Base-by-base conservation (phyloP, 2,888 invertebrate species). In the Pristionchus japonicus region DNA sequence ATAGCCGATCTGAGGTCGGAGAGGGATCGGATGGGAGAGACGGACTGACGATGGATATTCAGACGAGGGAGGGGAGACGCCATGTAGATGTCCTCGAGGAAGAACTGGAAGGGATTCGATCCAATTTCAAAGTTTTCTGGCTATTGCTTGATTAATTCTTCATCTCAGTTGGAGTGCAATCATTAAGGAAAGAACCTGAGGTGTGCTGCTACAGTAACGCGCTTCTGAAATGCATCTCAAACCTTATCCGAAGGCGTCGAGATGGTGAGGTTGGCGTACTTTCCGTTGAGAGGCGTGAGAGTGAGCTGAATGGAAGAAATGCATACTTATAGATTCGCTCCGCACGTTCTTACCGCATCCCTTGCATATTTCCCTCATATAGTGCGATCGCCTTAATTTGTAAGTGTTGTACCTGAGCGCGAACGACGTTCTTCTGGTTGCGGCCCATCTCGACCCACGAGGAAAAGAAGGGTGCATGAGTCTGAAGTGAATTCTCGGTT, bases 211-310 rank as follows among this genome's bases (percentile, higher is more conserved):
- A n/a, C n/a, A n/a, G n/a, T n/a, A n/a, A n/a, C n/a, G n/a, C n/a
- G n/a, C n/a, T 57, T 15, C 17, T 20, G 23, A 57, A 57, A 20
- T 20, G 17, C 57, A 57, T 11, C 57, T 23, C 3, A 64, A 43
- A 91, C 88, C 61, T 88, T 88, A 87, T 92, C 89, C 47, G 89
- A 84, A 64, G 93, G 92, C 70, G 83, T 82, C 57, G 89, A 47
- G 61, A 90, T 37, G 67, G 89, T 43, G 84, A 89, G 7, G 87
- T 88, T 90, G 85, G 88, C 47, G 89, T 87, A 86, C 37, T 88
- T 86, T 47, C 57, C 84, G 70, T 43, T 89, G n/a, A n/a, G 27
- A 34, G 89, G 89, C 80, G 88, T 89, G 20, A 90, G 17, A 80
- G 85, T 86, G 31, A 86, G 31, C 20, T n/a, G n/a, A n/a, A n/a